These are phyloP conservation scores for Fragum whitleyi DNA, from an alignment of 2,888 invertebrate species.

Conservation along the genomic window DNA sequence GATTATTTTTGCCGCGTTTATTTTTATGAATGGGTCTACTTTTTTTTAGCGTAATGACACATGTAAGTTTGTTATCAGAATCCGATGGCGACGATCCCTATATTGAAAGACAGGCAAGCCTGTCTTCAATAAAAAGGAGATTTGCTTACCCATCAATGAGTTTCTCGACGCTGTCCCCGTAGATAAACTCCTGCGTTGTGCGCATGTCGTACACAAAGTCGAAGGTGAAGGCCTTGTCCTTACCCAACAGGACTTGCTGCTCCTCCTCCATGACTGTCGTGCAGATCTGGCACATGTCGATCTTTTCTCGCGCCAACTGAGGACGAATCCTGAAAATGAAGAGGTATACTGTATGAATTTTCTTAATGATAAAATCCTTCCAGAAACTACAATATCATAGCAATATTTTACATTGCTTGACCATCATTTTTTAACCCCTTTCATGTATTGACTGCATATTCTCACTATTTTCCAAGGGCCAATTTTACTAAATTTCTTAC, in stretches of 20 bases:
- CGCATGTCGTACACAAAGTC: slow-evolving; percentile 96
- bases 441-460: too few species aligned
- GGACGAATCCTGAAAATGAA: slow-evolving; percentile 93
- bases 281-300: slow-evolving; percentile 97
- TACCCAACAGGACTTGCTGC: slow-evolving; percentile 91
- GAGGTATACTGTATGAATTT: not conserved
- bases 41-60: too few species aligned
- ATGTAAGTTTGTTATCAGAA: too few species aligned
- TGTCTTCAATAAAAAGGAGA: too few species aligned
- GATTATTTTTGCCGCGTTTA: too few species aligned
- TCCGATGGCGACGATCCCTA: too few species aligned
- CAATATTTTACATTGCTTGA: not conserved
- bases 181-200: slow-evolving; percentile 91
- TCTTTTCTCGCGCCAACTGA: slow-evolving; percentile 95
- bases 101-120: too few species aligned
- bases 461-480: too few species aligned
- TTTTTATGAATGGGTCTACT: too few species aligned
- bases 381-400: not conserved
- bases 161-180: slow-evolving; percentile 92
- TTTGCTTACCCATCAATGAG: slow-evolving; percentile 93
- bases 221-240: slow-evolving; percentile 98
- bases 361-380: too few species aligned
- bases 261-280: slow-evolving; percentile 94
- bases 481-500: too few species aligned
- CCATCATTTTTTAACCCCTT: not conserved